These are phyloP conservation scores for Epiblema foenella DNA, from an alignment of 2,888 invertebrate species.

Conservation along the genomic window DNA sequence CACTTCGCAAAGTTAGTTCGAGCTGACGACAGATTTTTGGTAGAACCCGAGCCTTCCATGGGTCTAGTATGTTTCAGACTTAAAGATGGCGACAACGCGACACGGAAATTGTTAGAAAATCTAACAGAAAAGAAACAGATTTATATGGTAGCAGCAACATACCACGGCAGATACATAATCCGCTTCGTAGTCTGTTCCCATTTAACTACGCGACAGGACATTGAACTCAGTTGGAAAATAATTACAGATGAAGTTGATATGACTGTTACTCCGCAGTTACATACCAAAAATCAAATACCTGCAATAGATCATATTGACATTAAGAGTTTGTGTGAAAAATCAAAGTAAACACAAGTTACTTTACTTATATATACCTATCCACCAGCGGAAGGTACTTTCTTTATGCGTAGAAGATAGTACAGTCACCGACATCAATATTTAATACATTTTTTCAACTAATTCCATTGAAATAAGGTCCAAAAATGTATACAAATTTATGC, in stretches of 20 bases:
- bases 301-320: constrained; percentile 67
- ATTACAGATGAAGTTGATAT: constrained; percentile 85
- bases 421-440: too few species aligned
- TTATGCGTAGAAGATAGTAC: background rate
- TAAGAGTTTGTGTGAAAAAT: constrained; percentile 69
- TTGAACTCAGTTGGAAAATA: constrained; percentile 89
- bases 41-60: constrained; percentile 89
- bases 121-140: constrained; percentile 91
- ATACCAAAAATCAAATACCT: constrained; percentile 64
- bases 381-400: background rate
- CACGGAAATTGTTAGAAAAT: constrained; percentile 88
- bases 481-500: too few species aligned
- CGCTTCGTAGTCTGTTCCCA: constrained; percentile 93
- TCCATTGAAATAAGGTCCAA: too few species aligned
- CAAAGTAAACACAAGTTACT: constrained; percentile 54
- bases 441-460: too few species aligned
- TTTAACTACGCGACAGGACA: constrained; percentile 88
- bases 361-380: background rate
- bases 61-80: constrained; percentile 96
- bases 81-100: constrained; percentile 89
- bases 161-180: constrained; percentile 88
- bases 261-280: constrained; percentile 59
- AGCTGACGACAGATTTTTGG: constrained; percentile 91
- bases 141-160: constrained; percentile 91
- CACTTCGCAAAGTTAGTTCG: constrained; percentile 90